Evolutionary conservation across 2,888 invertebrate species (phyloP), one percentile per base, ranked within the genome.

Genomic region (Synanthedon tipuliformis): DNA sequence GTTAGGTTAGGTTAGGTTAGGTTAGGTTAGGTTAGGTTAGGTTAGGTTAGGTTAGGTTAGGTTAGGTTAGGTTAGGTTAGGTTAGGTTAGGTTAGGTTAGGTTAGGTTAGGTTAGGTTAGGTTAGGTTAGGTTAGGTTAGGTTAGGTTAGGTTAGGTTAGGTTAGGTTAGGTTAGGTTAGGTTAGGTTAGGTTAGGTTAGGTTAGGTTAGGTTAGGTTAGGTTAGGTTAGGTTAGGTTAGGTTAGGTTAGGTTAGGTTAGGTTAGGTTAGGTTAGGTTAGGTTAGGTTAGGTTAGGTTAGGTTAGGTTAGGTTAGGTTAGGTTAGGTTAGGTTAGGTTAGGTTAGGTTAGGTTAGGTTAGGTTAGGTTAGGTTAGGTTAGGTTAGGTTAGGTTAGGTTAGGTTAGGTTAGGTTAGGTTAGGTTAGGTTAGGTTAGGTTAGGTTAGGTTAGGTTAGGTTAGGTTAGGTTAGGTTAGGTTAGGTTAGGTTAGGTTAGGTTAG

Each of bases 1-100:
- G 52, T 52, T 52, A 52, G 52, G 52, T 52, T 52, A 52, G 52
- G 52, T 52, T 52, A 52, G 52, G 52, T 52, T 52, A 52, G 52
- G 52, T 52, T 52, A 52, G 52, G 52, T 52, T 52, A 52, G 52
- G 52, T 52, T 52, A 52, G 52, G 52, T 52, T 52, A 52, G 52
- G 52, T 52, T 52, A 52, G 52, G 52, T 52, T 52, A 52, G 52
- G 52, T 52, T 52, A 52, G 52, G 52, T 52, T 52, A 52, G 52
- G 52, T 52, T 52, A 52, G 52, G 52, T 52, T 52, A 52, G 52
- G 52, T 52, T 52, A 52, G 52, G 52, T 52, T 52, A 52, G 52
- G 52, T 52, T 52, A 52, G 52, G 52, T 52, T 52, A 52, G 52
- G 52, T 52, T 52, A 52, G 52, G 52, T 52, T 52, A 52, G 52